phyloP scores from a whole-genome alignment of 2,888 invertebrate species.

The Blastobasis adustella region DNA sequence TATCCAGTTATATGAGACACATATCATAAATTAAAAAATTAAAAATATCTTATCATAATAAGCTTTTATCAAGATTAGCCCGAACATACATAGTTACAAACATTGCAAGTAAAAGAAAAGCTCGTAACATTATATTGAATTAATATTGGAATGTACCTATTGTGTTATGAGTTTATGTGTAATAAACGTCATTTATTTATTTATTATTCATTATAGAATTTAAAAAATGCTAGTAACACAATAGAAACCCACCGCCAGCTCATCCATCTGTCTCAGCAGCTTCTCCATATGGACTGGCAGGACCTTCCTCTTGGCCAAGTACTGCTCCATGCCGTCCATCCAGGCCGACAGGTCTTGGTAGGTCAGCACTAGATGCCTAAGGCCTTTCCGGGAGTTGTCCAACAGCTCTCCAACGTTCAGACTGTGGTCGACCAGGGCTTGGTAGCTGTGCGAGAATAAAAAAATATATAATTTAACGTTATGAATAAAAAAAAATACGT shows the following conservation, averaged over 20 bases:
- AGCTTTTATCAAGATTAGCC: too few species aligned
- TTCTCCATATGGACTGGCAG: constrained; percentile 94
- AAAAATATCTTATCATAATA: too few species aligned
- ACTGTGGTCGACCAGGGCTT: constrained; percentile 89
- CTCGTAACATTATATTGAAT: too few species aligned
- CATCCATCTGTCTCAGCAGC: constrained; percentile 93
- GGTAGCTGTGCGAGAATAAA: constrained; percentile 66
- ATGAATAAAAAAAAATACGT: not conserved
- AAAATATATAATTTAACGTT: not conserved
- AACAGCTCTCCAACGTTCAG: constrained; percentile 87
- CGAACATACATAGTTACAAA: too few species aligned
- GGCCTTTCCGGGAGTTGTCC: constrained; percentile 88
- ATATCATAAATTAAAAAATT: too few species aligned
- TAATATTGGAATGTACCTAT: too few species aligned
- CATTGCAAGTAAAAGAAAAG: too few species aligned
- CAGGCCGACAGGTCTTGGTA: constrained; percentile 95
- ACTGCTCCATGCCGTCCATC: constrained; percentile 94
- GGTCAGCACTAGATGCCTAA: constrained; percentile 92
- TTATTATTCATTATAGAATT: too few species aligned
- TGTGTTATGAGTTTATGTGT: too few species aligned
- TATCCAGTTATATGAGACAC: too few species aligned
- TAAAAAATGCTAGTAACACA: too few species aligned
- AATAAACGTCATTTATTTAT: too few species aligned
- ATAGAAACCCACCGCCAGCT: constrained; percentile 79
- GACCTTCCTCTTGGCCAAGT: constrained; percentile 85